Conservation (phyloP, 2,888 invertebrate genomes). For the Keiferia lycopersicella region DNA sequence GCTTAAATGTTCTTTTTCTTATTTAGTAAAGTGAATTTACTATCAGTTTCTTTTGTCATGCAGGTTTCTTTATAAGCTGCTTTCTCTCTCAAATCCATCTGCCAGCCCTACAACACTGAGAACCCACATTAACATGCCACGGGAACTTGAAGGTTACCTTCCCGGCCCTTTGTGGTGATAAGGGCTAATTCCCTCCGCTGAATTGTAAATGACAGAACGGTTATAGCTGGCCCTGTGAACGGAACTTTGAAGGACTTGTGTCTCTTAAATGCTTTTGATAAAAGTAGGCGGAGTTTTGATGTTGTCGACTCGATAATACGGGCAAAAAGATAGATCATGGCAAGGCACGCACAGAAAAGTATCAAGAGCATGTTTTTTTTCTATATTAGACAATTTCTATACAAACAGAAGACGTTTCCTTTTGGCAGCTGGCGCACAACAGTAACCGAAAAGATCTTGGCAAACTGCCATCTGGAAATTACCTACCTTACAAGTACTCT, state of each 20-base stretch:
- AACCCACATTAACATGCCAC: constrained; percentile 23
- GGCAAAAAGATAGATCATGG: too few relatives aligned
- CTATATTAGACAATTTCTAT: neutral
- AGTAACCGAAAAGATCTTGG: constrained; percentile 1
- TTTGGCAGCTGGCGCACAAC: neutral
- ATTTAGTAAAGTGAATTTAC: too few relatives aligned
- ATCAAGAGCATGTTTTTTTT: neutral
- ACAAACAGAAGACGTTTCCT: neutral
- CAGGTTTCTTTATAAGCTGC: neutral
- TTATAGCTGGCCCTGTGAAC: constrained; percentile 6
- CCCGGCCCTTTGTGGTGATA: constrained; percentile 19
- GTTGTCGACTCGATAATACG: too few relatives aligned
- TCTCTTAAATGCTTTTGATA: neutral
- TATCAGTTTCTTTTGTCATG: neutral
- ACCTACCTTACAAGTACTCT: constrained; percentile 14
- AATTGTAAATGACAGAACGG: constrained; percentile 23
- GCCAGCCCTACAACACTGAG: constrained; percentile 7
- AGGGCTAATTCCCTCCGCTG: constrained; percentile 21
- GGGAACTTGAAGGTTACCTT: constrained; percentile 24
- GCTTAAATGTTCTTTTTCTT: too few relatives aligned
- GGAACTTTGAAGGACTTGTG: constrained; percentile 8
- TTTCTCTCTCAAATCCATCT: neutral
- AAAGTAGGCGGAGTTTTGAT: too few relatives aligned
- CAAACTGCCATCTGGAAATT: neutral
- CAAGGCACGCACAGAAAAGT: too few relatives aligned